Percentiles rank a stretch among this genome's conserved stretches.
These are phyloP conservation scores for Varecia variegata DNA, from an alignment of 2,797 vertebrate genomes.

Conservation along the genomic window DNA sequence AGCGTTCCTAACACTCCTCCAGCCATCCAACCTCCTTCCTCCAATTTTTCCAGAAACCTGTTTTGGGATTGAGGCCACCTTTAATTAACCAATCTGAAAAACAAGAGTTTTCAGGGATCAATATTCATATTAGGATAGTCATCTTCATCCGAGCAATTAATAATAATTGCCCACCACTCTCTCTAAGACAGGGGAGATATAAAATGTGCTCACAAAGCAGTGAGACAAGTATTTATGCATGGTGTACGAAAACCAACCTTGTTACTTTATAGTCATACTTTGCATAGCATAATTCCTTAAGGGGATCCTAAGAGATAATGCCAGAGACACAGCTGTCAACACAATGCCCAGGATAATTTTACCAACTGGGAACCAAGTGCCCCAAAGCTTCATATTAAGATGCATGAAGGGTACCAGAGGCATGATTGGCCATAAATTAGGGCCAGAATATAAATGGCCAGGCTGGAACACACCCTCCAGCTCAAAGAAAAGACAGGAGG, in stretches of 20 bases:
- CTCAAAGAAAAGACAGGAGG: constrained; percentile 8
- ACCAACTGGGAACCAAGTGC: constrained; percentile 55
- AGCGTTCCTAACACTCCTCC: not conserved
- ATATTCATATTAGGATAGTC: not conserved
- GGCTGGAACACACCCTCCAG: not conserved
- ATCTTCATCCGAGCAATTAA: not conserved
- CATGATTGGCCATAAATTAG: constrained; percentile 72
- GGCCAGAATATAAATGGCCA: constrained; percentile 10
- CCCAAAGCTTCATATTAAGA: constrained; percentile 72
- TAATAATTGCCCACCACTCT: not conserved
- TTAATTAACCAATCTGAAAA: not conserved
- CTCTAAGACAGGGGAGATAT: not conserved
- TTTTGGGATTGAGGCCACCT: not conserved
- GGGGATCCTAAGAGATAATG: not conserved
- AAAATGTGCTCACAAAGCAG: not conserved
- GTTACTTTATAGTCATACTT: not conserved
- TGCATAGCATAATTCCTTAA: not conserved
- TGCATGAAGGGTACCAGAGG: constrained; percentile 40
- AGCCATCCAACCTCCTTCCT: not conserved
- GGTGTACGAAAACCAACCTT: not conserved
- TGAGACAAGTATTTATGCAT: not conserved
- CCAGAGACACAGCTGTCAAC: constrained; percentile 62
- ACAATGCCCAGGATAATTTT: constrained; percentile 63
- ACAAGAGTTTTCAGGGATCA: not conserved
- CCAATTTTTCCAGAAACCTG: not conserved